A percentile compares a stretch with the other conserved stretches of the same genome.
Conservation (phyloP, 2,113 vertebrate genomes). For the Trogon melanurus region DNA sequence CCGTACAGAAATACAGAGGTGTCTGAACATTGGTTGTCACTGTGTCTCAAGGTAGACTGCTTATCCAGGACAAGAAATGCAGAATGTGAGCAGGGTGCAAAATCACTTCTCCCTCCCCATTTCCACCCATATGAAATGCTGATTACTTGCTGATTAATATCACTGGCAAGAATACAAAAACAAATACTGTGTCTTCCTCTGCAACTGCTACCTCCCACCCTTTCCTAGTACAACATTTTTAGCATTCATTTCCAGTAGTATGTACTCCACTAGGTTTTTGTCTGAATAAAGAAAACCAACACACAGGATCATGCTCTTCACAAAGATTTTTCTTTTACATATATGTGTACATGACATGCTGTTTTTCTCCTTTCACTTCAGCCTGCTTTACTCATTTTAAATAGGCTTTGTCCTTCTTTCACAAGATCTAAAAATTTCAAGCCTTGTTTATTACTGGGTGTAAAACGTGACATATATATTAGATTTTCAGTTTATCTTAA, state of each 20-base stretch:
- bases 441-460: not conserved
- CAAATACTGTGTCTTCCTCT: not conserved
- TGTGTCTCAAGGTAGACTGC: not conserved
- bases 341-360: not conserved
- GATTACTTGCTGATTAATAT: not conserved
- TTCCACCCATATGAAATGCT: not conserved
- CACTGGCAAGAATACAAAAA: not conserved
- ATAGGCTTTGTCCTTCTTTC: not conserved
- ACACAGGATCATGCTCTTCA: not conserved
- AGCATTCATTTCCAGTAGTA: not conserved
- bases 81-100: not conserved
- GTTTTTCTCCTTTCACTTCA: not conserved
- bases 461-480: not conserved
- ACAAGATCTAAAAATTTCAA: not conserved
- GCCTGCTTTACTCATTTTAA: not conserved
- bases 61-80: not conserved
- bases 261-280: not conserved
- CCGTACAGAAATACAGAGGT: not conserved
- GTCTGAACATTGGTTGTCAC: fast-evolving
- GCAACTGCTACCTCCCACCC: not conserved
- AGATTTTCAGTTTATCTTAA: not conserved
- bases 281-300: not conserved
- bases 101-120: not conserved
- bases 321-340: not conserved
- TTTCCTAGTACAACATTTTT: not conserved